These are phyloP conservation scores for Panurus biarmicus DNA, from an alignment of 2,113 vertebrate genomes.

Conservation along the genomic window DNA sequence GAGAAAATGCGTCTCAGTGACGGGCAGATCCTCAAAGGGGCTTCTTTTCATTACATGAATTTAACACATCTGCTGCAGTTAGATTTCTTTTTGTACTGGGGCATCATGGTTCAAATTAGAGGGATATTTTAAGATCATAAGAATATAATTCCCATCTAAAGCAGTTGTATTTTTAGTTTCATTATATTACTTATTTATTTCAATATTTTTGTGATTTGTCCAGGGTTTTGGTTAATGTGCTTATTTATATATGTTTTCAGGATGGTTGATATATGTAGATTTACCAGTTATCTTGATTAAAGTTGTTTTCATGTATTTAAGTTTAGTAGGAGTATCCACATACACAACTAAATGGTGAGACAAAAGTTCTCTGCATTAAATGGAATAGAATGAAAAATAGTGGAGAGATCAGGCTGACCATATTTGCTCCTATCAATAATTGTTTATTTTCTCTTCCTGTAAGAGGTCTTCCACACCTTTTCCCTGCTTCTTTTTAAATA, in stretches of 20 bases:
- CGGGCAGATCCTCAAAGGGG: not conserved
- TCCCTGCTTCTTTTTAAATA: not conserved
- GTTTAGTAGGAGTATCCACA: not conserved
- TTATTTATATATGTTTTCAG: not conserved
- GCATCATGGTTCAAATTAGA: slow-evolving; percentile 67
- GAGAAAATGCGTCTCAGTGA: not conserved
- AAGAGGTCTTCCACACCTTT: not conserved
- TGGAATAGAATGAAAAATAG: not conserved
- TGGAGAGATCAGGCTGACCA: not conserved
- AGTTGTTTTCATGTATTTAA: not conserved
- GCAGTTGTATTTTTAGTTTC: slow-evolving; percentile 43
- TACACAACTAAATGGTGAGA: not conserved
- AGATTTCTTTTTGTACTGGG: slow-evolving; percentile 57
- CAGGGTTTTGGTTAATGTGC: slow-evolving; percentile 1
- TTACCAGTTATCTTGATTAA: not conserved
- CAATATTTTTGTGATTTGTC: slow-evolving; percentile 14
- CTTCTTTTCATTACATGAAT: slow-evolving; percentile 50
- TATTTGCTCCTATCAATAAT: not conserved
- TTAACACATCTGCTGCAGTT: slow-evolving; percentile 56
- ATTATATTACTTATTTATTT: slow-evolving; percentile 44
- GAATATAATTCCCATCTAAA: slow-evolving; percentile 58
- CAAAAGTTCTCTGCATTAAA: not conserved
- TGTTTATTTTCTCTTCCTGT: not conserved
- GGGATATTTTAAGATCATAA: slow-evolving; percentile 67
- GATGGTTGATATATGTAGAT: not conserved